Conservation (phyloP, 1,140 invertebrate species). For the Zaprionus kolodkinae region DNA sequence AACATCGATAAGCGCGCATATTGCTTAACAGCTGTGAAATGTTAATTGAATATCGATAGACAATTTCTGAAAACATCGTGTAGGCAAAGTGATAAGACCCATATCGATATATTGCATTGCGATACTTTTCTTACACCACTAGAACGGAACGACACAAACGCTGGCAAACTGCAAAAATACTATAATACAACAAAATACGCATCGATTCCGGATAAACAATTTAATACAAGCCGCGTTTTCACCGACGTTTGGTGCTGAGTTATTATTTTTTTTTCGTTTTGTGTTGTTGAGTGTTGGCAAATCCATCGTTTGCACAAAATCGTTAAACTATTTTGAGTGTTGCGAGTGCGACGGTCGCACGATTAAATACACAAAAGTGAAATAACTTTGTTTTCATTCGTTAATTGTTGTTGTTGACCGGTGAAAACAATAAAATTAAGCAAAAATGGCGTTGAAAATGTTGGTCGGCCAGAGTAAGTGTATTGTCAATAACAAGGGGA, state of each 20-base stretch:
- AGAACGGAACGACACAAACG: slow-evolving; percentile 4
- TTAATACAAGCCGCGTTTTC: slow-evolving; percentile 35
- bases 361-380: slow-evolving; percentile 20
- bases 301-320: slow-evolving; percentile 12
- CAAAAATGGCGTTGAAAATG: slow-evolving; percentile 76
- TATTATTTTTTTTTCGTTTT: slow-evolving; percentile 43
- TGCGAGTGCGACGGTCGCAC: slow-evolving; percentile 47
- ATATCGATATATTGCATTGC: not conserved
- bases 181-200: slow-evolving; percentile 16
- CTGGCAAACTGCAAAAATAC: slow-evolving; percentile 8
- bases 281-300: slow-evolving; percentile 22
- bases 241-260: slow-evolving; percentile 32
- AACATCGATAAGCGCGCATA: not conserved
- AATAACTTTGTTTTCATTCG: slow-evolving; percentile 22
- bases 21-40: not conserved
- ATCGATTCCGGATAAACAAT: slow-evolving; percentile 26
- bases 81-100: not conserved
- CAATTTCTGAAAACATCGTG: not conserved
- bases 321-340: slow-evolving; percentile 29
- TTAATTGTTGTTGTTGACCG: not conserved
- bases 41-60: not conserved
- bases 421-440: slow-evolving; percentile 19
- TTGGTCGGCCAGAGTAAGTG: slow-evolving; percentile 77
- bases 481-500: slow-evolving; percentile 22
- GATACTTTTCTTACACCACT: slow-evolving; percentile 1